phyloP scores from a whole-genome alignment of 2,797 vertebrate species.

The Thalassophryne amazonica region DNA sequence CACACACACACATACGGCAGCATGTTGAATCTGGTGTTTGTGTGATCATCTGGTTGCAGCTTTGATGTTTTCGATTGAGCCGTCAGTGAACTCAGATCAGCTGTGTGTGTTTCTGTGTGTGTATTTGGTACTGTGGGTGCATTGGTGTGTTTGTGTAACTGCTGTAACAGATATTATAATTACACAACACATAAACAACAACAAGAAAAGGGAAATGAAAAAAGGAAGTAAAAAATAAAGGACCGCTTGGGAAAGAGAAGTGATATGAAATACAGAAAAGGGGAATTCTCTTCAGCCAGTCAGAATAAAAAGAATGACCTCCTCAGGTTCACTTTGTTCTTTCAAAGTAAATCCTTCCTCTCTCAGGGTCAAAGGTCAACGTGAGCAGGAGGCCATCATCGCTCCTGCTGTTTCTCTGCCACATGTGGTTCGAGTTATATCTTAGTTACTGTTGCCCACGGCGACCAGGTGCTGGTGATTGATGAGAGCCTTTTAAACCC shows the following conservation, averaged over 20 bases:
- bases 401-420: background rate
- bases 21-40: slow-evolving; percentile 31
- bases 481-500: slow-evolving; percentile 59
- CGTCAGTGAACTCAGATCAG: slow-evolving; percentile 27
- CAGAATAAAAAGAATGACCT: too few relatives aligned
- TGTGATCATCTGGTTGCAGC: slow-evolving; percentile 11
- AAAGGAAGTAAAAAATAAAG: too few relatives aligned
- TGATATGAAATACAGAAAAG: too few relatives aligned
- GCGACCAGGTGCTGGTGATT: slow-evolving; percentile 65
- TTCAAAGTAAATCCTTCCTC: slow-evolving; percentile 14
- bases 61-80: slow-evolving; percentile 31
- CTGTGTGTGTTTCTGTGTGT: background rate
- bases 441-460: slow-evolving; percentile 23
- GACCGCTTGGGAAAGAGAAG: too few relatives aligned
- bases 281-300: too few relatives aligned
- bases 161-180: slow-evolving; percentile 14
- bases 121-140: background rate
- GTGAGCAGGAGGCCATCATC: too few relatives aligned
- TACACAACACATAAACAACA: too few relatives aligned
- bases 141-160: slow-evolving; percentile 1
- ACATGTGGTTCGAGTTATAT: slow-evolving; percentile 52
- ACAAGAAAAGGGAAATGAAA: too few relatives aligned
- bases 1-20: slow-evolving; percentile 5
- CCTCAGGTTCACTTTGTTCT: too few relatives aligned
- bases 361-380: slow-evolving; percentile 31